These are phyloP conservation scores for Hesperophylax magnus DNA, from an alignment of 1,140 invertebrate genomes.

Conservation along the genomic window DNA sequence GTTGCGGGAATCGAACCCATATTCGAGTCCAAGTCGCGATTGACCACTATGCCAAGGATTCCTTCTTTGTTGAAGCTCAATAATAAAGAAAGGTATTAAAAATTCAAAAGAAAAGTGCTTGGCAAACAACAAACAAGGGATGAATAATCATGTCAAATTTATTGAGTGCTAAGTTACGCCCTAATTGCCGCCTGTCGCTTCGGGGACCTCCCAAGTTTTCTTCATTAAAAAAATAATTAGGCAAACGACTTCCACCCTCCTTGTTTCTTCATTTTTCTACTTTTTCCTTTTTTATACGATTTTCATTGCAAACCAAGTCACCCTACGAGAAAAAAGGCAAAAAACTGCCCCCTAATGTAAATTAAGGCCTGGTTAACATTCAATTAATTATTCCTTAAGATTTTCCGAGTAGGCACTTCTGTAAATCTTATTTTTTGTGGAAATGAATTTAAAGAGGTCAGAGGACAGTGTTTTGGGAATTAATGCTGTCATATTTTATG, in stretches of 20 bases:
- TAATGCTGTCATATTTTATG: constrained; percentile 8
- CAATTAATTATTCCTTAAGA: constrained; percentile 51
- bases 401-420: constrained; percentile 2
- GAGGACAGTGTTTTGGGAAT: background rate
- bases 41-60: too few relatives aligned
- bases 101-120: constrained; percentile 17
- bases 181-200: constrained; percentile 28
- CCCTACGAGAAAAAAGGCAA: constrained; percentile 4
- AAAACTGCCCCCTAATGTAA: constrained; percentile 51
- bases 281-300: constrained; percentile 26
- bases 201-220: constrained; percentile 38
- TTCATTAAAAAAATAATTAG: constrained; percentile 58
- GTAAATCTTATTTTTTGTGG: constrained; percentile 20
- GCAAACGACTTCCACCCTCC: constrained; percentile 48
- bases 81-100: background rate
- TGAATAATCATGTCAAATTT: constrained; percentile 40
- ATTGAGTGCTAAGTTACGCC: constrained; percentile 54
- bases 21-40: too few relatives aligned
- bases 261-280: constrained; percentile 31
- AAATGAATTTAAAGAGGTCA: constrained; percentile 38
- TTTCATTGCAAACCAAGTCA: constrained; percentile 23
- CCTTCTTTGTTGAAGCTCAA: too few relatives aligned
- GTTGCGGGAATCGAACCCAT: too few relatives aligned
- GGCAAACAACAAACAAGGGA: constrained; percentile 12
- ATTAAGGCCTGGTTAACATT: constrained; percentile 53